Conservation (phyloP, 2,113 vertebrate genomes). For the Siphamia tubifer region DNA sequence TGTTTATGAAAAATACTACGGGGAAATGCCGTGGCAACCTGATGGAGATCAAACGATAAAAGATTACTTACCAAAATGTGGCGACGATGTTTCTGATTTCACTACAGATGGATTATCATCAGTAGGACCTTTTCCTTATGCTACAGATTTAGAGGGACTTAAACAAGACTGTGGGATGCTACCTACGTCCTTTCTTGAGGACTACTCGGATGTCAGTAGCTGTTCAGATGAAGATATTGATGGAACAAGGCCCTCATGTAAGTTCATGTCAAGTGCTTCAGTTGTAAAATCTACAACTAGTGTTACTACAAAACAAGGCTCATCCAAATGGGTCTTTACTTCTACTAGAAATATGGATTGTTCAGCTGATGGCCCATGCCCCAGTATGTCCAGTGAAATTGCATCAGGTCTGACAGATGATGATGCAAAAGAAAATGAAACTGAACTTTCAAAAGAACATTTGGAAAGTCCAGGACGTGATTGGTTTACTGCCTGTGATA, state of each 20-base stretch:
- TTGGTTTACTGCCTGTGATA: not conserved
- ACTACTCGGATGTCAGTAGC: constrained; percentile 76
- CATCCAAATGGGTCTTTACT: constrained; percentile 36
- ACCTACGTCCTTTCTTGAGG: constrained; percentile 50
- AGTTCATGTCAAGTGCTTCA: constrained; percentile 40
- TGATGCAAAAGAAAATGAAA: not conserved
- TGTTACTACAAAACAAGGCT: constrained; percentile 6
- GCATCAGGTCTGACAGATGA: not conserved
- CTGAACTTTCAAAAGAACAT: constrained; percentile 4
- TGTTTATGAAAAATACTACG: constrained; percentile 49
- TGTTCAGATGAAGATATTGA: constrained; percentile 65
- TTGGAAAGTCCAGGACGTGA: not conserved
- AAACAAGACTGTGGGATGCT: constrained; percentile 59
- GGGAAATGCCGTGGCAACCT: constrained; percentile 56
- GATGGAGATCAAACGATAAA: constrained; percentile 46
- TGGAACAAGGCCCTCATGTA: constrained; percentile 50
- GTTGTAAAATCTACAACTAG: constrained; percentile 23
- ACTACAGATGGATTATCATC: constrained; percentile 29
- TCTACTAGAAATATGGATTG: constrained; percentile 8
- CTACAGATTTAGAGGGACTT: constrained; percentile 52
- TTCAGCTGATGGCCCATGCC: constrained; percentile 3
- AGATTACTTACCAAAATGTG: constrained; percentile 41
- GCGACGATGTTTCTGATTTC: constrained; percentile 35
- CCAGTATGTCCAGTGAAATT: not conserved
- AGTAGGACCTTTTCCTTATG: constrained; percentile 42